Evolutionary conservation across 2,888 invertebrate genomes (phyloP).

Genomic region (Melitaea athalia): DNA sequence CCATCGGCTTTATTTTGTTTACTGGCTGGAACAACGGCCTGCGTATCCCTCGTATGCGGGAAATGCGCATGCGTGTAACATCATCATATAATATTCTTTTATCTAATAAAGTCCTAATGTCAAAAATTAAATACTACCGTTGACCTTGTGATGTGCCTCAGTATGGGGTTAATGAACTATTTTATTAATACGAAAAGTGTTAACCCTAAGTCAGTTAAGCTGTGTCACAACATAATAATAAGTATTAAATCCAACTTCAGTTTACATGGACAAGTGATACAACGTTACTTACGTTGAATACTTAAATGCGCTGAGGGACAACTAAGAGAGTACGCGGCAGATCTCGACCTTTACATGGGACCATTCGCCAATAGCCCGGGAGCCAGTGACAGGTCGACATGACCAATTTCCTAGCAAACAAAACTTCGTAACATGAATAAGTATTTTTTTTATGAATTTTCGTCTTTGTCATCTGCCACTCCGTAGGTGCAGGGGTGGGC

Average conservation of each 20-base stretch:
- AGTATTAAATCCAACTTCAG: neutral
- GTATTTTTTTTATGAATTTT: no score
- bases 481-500: no score
- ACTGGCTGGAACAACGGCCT: constrained; percentile 23
- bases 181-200: neutral
- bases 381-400: no score
- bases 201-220: neutral
- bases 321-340: no score
- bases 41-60: constrained; percentile 12
- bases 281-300: no score
- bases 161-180: neutral
- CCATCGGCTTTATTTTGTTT: constrained; percentile 27
- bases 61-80: constrained; percentile 27
- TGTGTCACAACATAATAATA: no score
- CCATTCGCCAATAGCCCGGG: no score
- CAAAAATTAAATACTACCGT: neutral
- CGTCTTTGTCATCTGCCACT: no score
- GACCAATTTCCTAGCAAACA: no score
- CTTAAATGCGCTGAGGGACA: no score
- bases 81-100: constrained; percentile 50
- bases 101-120: neutral
- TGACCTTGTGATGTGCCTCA: neutral
- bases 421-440: no score
- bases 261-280: neutral
- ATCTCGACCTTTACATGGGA: no score